Evolutionary conservation across 1,140 invertebrate species (phyloP), one percentile per base, ranked within the genome.

Genomic region (Drosophila subobscura): DNA sequence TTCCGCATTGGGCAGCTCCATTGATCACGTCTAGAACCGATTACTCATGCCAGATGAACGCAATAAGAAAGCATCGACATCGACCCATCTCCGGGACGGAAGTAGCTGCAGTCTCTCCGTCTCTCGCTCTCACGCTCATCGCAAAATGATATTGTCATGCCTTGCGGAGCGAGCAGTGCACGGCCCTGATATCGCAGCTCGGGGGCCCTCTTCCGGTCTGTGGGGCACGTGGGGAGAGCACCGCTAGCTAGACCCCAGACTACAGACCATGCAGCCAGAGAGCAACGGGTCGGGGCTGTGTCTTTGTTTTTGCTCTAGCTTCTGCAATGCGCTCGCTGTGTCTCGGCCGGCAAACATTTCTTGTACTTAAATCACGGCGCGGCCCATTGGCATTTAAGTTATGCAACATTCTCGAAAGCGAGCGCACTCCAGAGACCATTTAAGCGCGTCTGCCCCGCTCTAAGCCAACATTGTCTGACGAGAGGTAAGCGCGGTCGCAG

Each of bases 371-470:
- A 76, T 72, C 64, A 79, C 74, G 72, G 64, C 61, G 47, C 60
- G 53, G 14, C 40, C 33, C 59, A 72, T 59, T 65, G 79, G 79
- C 51, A 76, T 70, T 72, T 72, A 52, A 70, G 74, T 90, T 70
- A 77, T 78, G 79, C 85, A 78, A 80, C 66, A 78, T 61, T 80
- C 71, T 72, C 84, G 66, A 52, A 71, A 53, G 50, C 76, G 55
- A 54, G 23, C 40, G 29, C 51, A 29, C 47, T 37, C 60, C 80
- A 64, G 49, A 60, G 74, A 65, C 60, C 71, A 78, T 90, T 91
- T 78, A 77, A 86, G 49, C 72, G 68, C 49, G 54, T 54, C 44
- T 73, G 61, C 20, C 61, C 60, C 66, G 58, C 54, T 79, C 10
- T 22, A 71, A 81, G 20, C 14, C 56, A 76, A 50, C 71, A 79